Conservation (phyloP, 2,113 vertebrate species). For the Bujurquina vittata region DNA sequence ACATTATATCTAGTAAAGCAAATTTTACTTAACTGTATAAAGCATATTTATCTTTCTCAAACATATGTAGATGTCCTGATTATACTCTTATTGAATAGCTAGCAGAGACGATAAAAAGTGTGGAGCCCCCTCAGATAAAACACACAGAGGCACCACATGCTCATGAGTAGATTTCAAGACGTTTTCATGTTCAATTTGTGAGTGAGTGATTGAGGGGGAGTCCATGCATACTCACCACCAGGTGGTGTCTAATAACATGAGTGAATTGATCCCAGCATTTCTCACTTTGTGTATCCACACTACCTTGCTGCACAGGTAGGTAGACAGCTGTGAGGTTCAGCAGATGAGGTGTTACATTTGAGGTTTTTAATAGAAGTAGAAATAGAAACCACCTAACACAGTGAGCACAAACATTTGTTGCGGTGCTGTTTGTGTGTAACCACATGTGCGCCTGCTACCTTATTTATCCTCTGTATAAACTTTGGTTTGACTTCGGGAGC, state of each 20-base stretch:
- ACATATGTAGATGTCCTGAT: neutral
- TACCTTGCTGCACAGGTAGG: constrained; percentile 36
- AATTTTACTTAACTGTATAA: neutral
- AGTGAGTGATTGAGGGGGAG: constrained; percentile 38
- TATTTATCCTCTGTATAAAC: neutral
- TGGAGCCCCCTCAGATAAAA: neutral
- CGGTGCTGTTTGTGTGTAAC: constrained; percentile 1
- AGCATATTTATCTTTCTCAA: neutral
- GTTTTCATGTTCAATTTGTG: constrained; percentile 27
- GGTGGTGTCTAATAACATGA: constrained; percentile 79
- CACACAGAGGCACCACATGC: neutral
- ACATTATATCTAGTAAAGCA: neutral
- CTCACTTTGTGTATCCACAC: constrained; percentile 61
- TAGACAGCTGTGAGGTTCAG: constrained; percentile 16
- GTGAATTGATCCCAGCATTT: constrained; percentile 51
- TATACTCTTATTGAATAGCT: neutral
- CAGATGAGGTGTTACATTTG: constrained; percentile 26
- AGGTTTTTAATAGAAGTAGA: constrained; percentile 15
- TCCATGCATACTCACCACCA: constrained; percentile 74
- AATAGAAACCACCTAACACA: neutral
- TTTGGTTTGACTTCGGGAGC: neutral
- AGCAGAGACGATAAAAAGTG: neutral
- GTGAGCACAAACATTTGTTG: constrained; percentile 1
- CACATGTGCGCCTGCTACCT: neutral
- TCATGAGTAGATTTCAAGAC: constrained; percentile 1